phyloP scores from a whole-genome alignment of 2,797 vertebrate genomes.

The Staurois parvus region DNA sequence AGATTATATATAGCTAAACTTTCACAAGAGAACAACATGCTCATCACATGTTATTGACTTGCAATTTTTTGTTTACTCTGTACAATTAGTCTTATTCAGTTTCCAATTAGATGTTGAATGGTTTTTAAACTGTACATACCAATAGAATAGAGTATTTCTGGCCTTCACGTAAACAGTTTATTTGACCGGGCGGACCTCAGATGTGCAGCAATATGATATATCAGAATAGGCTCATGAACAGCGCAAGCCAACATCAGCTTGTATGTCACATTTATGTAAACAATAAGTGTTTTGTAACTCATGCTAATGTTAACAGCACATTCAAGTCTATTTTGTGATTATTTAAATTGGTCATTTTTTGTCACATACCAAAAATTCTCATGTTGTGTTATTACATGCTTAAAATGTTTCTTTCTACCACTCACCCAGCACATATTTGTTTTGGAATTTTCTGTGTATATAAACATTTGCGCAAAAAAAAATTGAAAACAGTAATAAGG shows the following conservation, averaged over 20 bases:
- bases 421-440: background rate
- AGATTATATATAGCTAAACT: background rate
- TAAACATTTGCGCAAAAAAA: constrained; percentile 25
- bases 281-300: constrained; percentile 13
- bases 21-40: background rate
- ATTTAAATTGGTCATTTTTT: constrained; percentile 1
- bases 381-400: constrained; percentile 14
- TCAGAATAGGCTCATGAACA: background rate
- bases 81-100: background rate
- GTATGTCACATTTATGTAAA: constrained; percentile 27
- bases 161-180: constrained; percentile 35
- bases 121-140: background rate
- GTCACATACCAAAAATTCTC: constrained; percentile 29
- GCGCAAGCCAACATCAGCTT: background rate
- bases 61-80: background rate
- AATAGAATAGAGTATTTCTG: constrained; percentile 7
- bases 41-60: background rate
- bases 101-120: background rate
- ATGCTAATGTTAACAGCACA: constrained; percentile 1
- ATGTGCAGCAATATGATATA: background rate
- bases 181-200: background rate
- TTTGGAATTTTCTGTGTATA: constrained; percentile 16
- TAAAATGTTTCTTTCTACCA: constrained; percentile 1
- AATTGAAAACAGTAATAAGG: background rate
- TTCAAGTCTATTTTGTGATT: constrained; percentile 1